Conservation (phyloP, 2,888 invertebrate species). For the Toxonevra muliebris region DNA sequence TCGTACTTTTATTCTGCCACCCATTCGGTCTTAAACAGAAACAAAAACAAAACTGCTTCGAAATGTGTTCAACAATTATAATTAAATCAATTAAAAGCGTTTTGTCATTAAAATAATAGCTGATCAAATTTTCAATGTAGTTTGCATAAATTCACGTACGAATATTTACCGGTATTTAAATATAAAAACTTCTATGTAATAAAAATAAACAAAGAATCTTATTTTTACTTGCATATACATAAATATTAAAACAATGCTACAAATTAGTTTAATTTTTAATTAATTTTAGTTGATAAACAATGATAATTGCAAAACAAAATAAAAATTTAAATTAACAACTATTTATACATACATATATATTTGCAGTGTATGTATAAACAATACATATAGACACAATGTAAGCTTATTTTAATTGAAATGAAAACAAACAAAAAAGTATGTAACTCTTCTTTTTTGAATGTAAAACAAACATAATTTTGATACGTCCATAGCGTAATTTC, state of each 20-base stretch:
- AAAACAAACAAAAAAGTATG: conserved; percentile 1
- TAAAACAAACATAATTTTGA: neutral
- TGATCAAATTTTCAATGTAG: too few relatives aligned
- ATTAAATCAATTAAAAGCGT: neutral
- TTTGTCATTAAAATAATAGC: too few relatives aligned
- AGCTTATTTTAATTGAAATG: neutral
- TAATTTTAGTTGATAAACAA: neutral
- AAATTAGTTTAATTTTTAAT: conserved; percentile 14
- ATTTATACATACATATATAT: conserved; percentile 15
- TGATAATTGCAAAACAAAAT: neutral
- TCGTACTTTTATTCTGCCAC: neutral
- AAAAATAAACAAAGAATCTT: neutral
- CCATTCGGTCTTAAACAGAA: neutral
- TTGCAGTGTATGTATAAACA: conserved; percentile 18
- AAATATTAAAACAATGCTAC: neutral
- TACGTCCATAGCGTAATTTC: conserved; percentile 5
- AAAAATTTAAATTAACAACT: neutral
- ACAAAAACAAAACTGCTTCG: neutral
- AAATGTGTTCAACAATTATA: neutral
- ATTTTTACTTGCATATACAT: too few relatives aligned
- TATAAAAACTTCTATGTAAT: neutral
- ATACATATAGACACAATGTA: neutral
- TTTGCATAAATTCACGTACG: too few relatives aligned
- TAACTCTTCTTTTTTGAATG: neutral
- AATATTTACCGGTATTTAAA: neutral